phyloP scores from a whole-genome alignment of 2,797 vertebrate genomes.

The Perodicticus potto region DNA sequence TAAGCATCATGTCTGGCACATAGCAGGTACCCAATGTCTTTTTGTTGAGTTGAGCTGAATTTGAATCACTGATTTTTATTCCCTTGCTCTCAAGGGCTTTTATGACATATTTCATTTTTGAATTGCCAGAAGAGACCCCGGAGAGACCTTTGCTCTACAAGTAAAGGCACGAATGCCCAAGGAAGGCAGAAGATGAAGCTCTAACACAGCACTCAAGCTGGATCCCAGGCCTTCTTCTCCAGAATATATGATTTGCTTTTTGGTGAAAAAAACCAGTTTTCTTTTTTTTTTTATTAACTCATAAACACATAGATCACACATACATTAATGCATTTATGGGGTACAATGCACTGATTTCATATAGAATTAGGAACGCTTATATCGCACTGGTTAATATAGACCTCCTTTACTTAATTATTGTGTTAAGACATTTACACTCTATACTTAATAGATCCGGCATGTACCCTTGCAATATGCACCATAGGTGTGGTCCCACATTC shows the following conservation, averaged over 20 bases:
- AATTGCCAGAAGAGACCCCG: background rate
- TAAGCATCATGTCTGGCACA: background rate
- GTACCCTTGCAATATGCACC: too few relatives aligned
- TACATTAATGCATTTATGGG: too few relatives aligned
- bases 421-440: too few relatives aligned
- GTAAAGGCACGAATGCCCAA: background rate
- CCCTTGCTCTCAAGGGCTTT: background rate
- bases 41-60: constrained; percentile 11
- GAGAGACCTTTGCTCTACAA: background rate
- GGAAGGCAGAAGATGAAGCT: background rate
- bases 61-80: constrained; percentile 19
- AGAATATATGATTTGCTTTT: background rate
- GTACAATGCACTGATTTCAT: too few relatives aligned
- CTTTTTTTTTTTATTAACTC: background rate
- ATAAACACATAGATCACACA: too few relatives aligned
- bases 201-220: background rate
- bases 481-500: too few relatives aligned
- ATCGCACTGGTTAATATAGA: too few relatives aligned
- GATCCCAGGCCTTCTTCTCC: background rate
- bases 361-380: too few relatives aligned
- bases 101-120: background rate
- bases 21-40: background rate
- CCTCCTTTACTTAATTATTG: too few relatives aligned
- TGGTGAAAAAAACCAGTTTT: constrained; percentile 18
- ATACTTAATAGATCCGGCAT: too few relatives aligned